Percentiles rank a stretch among this genome's conserved stretches.
These are phyloP conservation scores for Erythrocercus mccallii DNA, from an alignment of 2,113 vertebrate genomes.

Conservation along the genomic window DNA sequence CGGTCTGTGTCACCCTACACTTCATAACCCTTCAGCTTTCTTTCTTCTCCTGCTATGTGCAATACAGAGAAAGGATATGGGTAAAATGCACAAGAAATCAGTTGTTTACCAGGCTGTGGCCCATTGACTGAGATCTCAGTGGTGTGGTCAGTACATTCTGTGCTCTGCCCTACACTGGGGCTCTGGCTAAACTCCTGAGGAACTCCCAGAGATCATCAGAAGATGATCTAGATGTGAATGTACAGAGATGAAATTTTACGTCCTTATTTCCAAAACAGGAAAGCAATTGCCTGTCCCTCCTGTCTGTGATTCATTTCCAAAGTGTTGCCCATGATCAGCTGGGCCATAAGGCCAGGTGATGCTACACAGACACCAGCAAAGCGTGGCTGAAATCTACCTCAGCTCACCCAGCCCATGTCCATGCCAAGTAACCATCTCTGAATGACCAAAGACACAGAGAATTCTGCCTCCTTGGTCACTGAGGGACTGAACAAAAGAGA, in stretches of 20 bases:
- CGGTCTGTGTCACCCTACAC: neutral
- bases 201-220: neutral
- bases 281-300: neutral
- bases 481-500: neutral
- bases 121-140: neutral
- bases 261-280: neutral
- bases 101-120: neutral
- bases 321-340: neutral
- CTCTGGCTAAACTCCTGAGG: neutral
- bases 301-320: neutral
- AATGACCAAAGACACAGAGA: neutral
- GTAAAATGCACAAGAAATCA: neutral
- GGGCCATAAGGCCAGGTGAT: neutral
- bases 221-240: neutral
- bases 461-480: neutral
- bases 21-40: neutral
- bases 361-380: neutral
- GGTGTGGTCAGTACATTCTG: neutral
- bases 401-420: neutral
- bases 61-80: neutral
- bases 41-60: neutral
- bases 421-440: neutral
- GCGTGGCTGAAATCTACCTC: neutral
- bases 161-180: neutral
- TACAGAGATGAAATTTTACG: neutral